phyloP scores from a whole-genome alignment of 2,888 invertebrate species.

The Eutolmus rufibarbis region DNA sequence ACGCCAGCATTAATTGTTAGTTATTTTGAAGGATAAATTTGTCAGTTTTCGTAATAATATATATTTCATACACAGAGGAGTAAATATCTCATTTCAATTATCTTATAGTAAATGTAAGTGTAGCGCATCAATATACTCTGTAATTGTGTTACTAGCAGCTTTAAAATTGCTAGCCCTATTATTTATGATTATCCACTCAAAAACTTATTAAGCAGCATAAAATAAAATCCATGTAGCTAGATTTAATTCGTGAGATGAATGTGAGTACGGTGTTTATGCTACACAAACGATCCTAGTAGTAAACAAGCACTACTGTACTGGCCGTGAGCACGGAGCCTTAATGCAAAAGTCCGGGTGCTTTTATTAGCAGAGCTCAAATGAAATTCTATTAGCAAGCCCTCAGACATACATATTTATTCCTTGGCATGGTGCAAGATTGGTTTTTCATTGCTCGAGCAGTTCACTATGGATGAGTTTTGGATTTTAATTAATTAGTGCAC shows the following conservation, averaged over 20 bases:
- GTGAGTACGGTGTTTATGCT: background rate
- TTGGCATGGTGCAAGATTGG: background rate
- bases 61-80: no score
- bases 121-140: no score
- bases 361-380: slow-evolving; percentile 7
- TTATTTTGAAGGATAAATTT: no score
- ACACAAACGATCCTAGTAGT: background rate
- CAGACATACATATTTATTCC: slow-evolving; percentile 6
- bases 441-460: slow-evolving; percentile 4
- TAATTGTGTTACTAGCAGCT: no score
- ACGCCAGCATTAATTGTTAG: no score
- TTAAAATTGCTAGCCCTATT: background rate
- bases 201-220: background rate
- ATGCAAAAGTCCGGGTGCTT: background rate
- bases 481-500: background rate
- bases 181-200: background rate
- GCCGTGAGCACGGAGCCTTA: background rate
- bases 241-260: background rate
- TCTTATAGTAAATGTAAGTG: no score
- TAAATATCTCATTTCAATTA: no score
- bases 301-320: background rate
- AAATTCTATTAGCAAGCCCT: slow-evolving; percentile 1
- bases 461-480: background rate
- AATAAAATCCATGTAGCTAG: background rate
- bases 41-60: no score